Base-by-base conservation (phyloP, 1,140 invertebrate species). In the Drosophila ananassae region DNA sequence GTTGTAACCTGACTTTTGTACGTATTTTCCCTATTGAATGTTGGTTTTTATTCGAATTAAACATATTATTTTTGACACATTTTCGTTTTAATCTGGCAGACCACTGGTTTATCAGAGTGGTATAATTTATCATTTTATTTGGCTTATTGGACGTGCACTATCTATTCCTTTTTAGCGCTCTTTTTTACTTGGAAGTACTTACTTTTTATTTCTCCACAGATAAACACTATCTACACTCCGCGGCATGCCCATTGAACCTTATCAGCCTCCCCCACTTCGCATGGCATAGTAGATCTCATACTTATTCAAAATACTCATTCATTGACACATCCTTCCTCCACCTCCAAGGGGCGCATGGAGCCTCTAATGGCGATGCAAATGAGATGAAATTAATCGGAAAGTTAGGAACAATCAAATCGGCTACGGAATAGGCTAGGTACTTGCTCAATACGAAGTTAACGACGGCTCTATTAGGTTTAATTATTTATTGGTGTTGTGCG, bases 11-110 rank as follows among this genome's bases (percentile, higher is more conserved):
- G 41, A 69, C 66, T 83, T 78, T 75, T 82, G 73, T 77, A 73
- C 77, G 58, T 85, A 81, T 54, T 66, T 84, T 79, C 61, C 72
- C 72, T 41, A 71, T 54, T 80, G 57, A 85, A 66, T 85, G 82
- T 81, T 85, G 68, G 66, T 69, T 84, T 69, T 85, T 71, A 55
- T 77, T 64, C 46, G 57, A 85, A 85, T 85, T 87, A 77, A 81
- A 85, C 39, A 51, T 59, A 54, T 75, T 76, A 58, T 66, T 80
- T 80, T 66, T 51, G 17, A 58, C 46, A 44, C 58, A 48, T 41
- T 13, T 28, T 71, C 44, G 60, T n/a, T 21, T 34, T 41, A 24
- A 24, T 64, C 28, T 34, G 3, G n/a, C 12, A 2, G 21, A 25
- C 8, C 13, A 32, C 13, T 51, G 13, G 41, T 24, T 52, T 32